Evolutionary conservation across 2,888 invertebrate species (phyloP), one percentile per base, ranked within the genome.

Genomic region (Cephonodes hylas): DNA sequence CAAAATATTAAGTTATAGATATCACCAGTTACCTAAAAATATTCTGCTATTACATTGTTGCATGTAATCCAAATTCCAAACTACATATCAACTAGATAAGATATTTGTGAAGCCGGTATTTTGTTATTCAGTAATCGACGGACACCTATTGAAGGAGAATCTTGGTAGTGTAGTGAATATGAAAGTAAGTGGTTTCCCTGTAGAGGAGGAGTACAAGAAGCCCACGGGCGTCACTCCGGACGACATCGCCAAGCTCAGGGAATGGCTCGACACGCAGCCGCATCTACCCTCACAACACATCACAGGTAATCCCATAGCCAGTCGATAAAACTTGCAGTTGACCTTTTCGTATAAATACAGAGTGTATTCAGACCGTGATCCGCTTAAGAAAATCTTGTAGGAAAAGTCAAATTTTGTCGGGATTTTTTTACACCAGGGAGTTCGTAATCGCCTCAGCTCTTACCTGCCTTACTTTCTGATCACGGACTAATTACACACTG

Each of bases 201-300:
- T 87, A 0, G 93, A 93, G 38, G 90, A 93, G 25, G 94, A 95
- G 72, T 93, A 95, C 75, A 88, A 91, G 62, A 94, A 93, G 71
- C 93, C 95, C 76, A 91, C 93, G 0, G 91, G 94, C 27, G 87
- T 96, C 42, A 93, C 93, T 27, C 89, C 93, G 0, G 84, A 91
- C 2, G 96, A 96, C 72, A 89, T 96, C 10, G 80, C 86, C 48
- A 91, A 91, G 61, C 77, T 96, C 10, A 73, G 93, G 42, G 91
- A 93, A 42, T 96, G 96, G 96, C 84, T 93, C 31, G 77, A 89
- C 13, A 94, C 94, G 27, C 96, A 96, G 74, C 94, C 95, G 0
- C 95, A 96, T 78, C 81, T 96, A 62, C 93, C 95, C 0, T 75
- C 93, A 3, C 25, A 48, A 22, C 83, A 93, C 64, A 86, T 94